phyloP scores from a whole-genome alignment of 2,113 vertebrate genomes.

The Ondatra zibethicus region DNA sequence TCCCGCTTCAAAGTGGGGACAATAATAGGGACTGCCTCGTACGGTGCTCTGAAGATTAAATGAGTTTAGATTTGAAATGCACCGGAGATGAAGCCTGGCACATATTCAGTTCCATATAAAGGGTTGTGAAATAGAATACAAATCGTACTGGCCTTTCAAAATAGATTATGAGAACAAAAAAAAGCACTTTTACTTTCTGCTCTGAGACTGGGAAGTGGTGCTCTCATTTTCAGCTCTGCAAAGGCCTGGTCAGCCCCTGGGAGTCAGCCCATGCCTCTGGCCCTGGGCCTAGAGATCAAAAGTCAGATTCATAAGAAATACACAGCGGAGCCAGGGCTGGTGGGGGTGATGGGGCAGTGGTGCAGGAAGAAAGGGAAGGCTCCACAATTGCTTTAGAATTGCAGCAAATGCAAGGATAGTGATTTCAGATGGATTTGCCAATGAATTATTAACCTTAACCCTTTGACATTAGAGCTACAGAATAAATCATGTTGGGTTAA shows the following conservation, averaged over 20 bases:
- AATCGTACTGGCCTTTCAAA: slow-evolving; percentile 66
- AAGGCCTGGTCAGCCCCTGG: background rate
- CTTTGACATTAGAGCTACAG: slow-evolving; percentile 39
- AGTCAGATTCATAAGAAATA: background rate
- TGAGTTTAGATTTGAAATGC: slow-evolving; percentile 48
- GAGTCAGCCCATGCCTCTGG: background rate
- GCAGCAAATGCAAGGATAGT: slow-evolving; percentile 15
- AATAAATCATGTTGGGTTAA: slow-evolving; percentile 60
- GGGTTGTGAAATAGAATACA: slow-evolving; percentile 47
- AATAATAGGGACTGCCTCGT: background rate
- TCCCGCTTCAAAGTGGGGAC: background rate
- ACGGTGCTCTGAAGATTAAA: slow-evolving; percentile 22
- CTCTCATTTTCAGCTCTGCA: slow-evolving; percentile 22
- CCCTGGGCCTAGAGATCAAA: slow-evolving; percentile 34
- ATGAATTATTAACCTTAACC: slow-evolving; percentile 67
- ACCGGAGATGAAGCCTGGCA: slow-evolving; percentile 2
- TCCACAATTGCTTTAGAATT: background rate
- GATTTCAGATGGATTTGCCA: slow-evolving; percentile 58
- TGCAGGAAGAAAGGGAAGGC: background rate
- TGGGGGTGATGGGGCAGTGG: background rate
- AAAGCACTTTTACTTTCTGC: slow-evolving; percentile 25
- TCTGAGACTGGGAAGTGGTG: background rate
- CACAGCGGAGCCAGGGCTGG: background rate
- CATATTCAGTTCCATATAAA: slow-evolving; percentile 22
- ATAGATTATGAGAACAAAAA: slow-evolving; percentile 46